phyloP scores from a whole-genome alignment of 2,888 invertebrate genomes.

The Bursaphelenchus okinawaensis region DNA sequence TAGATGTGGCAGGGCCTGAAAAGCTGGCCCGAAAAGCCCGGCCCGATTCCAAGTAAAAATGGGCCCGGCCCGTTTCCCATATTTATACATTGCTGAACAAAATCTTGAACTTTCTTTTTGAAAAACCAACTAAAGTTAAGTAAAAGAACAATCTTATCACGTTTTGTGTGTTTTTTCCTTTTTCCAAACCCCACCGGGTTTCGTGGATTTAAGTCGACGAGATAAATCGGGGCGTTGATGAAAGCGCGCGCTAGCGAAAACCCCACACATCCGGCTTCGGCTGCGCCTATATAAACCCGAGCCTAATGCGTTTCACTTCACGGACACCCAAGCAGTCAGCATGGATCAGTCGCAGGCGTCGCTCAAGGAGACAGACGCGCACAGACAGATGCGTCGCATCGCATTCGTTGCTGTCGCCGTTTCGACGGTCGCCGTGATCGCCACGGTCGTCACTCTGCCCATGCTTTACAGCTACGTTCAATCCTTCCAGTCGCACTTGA shows the following conservation, averaged over 20 bases:
- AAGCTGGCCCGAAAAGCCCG: too few relatives aligned
- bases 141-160: too few relatives aligned
- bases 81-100: too few relatives aligned
- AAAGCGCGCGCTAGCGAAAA: too few relatives aligned
- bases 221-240: background rate
- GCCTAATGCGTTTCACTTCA: background rate
- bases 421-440: constrained; percentile 55
- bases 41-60: too few relatives aligned
- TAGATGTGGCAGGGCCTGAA: too few relatives aligned
- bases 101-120: too few relatives aligned
- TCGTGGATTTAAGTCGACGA: background rate
- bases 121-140: too few relatives aligned
- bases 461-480: constrained; percentile 57
- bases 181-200: background rate
- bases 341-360: constrained; percentile 14
- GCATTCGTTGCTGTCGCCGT: constrained; percentile 56
- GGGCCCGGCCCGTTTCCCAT: too few relatives aligned
- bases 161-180: background rate
- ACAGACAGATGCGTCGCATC: constrained; percentile 54
- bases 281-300: background rate
- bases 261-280: background rate
- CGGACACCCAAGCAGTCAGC: constrained; percentile 5
- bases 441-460: constrained; percentile 52
- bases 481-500: constrained; percentile 55
- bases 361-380: constrained; percentile 35